Percentiles rank a stretch among this genome's conserved stretches.
Conservation (phyloP, 2,888 invertebrate species). For the Podotricha telesiphe region DNA sequence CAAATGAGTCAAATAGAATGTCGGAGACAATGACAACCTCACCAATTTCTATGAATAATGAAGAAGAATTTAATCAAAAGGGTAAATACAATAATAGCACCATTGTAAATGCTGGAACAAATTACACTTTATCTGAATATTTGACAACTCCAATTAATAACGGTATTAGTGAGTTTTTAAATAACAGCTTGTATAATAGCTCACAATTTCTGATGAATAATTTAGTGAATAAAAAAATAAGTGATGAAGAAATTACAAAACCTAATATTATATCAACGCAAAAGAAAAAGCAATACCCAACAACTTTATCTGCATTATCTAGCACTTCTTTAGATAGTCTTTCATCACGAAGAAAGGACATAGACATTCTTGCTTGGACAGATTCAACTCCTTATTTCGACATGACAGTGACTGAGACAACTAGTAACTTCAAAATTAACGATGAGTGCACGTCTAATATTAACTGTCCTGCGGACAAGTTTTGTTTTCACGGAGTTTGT, state of each 20-base stretch:
- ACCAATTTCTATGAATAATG: background rate
- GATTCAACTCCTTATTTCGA: slow-evolving; percentile 68
- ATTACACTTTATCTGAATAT: background rate
- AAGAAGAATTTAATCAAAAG: background rate
- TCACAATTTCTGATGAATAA: no score
- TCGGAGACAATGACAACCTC: background rate
- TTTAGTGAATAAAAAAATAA: no score
- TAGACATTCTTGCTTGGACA: slow-evolving; percentile 77
- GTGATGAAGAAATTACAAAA: background rate
- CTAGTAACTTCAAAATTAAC: slow-evolving; percentile 56
- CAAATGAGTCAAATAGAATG: background rate
- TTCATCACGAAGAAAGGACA: slow-evolving; percentile 72
- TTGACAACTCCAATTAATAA: background rate
- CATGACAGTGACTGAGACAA: slow-evolving; percentile 69
- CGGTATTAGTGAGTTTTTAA: no score
- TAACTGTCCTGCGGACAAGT: slow-evolving; percentile 85
- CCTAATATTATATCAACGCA: background rate
- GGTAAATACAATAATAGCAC: background rate
- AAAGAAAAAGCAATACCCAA: slow-evolving; percentile 23
- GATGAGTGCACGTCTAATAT: slow-evolving; percentile 83
- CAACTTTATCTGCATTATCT: slow-evolving; percentile 46
- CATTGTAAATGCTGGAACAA: background rate
- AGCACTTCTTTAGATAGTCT: slow-evolving; percentile 70
- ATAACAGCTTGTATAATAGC: no score
- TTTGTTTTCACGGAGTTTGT: slow-evolving; percentile 86